Conservation (phyloP, 2,113 vertebrate genomes). For the Rattus rattus region DNA sequence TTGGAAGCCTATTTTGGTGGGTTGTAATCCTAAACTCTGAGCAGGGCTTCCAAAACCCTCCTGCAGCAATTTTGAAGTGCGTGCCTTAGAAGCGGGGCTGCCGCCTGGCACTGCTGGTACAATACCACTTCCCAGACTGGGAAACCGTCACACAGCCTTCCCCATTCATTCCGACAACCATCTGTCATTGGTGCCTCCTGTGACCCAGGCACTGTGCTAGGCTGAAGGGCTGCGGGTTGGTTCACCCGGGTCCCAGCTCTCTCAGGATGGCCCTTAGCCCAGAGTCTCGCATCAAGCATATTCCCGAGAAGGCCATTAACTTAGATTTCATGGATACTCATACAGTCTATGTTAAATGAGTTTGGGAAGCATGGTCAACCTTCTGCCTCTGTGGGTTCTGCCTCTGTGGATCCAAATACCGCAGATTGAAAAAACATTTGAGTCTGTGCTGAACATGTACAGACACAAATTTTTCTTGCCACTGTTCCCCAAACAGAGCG, state of each 20-base stretch:
- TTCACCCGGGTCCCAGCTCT: neutral
- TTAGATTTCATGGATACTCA: neutral
- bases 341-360: neutral
- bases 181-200: neutral
- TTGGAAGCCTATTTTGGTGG: slow-evolving; percentile 77
- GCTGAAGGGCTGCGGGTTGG: neutral
- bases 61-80: slow-evolving; percentile 65
- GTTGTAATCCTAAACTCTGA: slow-evolving; percentile 71
- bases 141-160: slow-evolving; percentile 43
- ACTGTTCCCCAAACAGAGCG: neutral
- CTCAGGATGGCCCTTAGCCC: neutral
- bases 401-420: neutral
- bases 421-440: neutral
- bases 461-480: neutral
- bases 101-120: slow-evolving; percentile 66
- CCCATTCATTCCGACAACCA: neutral
- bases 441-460: neutral
- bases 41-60: slow-evolving; percentile 72
- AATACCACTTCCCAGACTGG: slow-evolving; percentile 50
- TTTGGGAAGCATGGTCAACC: neutral
- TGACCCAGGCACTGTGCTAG: slow-evolving; percentile 22
- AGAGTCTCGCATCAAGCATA: neutral
- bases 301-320: neutral
- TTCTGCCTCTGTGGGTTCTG: neutral
- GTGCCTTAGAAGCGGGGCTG: slow-evolving; percentile 72